A percentile compares a stretch with the other conserved stretches of the same genome.
phyloP scores from a whole-genome alignment of 2,888 invertebrate genomes.

The Camptogramma bilineatum region DNA sequence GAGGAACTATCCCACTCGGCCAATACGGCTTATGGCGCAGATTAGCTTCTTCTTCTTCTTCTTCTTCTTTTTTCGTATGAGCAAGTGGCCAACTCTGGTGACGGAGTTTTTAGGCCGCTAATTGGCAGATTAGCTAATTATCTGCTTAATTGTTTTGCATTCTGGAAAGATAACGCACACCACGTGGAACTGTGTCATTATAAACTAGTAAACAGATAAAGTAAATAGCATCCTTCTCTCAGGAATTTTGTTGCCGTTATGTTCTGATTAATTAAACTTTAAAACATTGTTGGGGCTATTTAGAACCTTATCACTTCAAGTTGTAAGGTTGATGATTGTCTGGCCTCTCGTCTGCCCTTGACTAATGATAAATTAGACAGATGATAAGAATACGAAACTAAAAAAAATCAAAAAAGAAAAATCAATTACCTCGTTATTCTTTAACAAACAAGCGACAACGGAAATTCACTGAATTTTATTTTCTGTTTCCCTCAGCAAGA shows the following conservation, averaged over 20 bases:
- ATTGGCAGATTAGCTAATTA: neutral
- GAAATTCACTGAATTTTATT: too few species aligned
- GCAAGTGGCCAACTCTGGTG: too few species aligned
- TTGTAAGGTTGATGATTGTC: conserved; percentile 44
- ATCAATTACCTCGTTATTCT: too few species aligned
- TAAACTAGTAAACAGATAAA: conserved; percentile 21
- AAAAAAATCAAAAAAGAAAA: too few species aligned
- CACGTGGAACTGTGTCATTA: neutral
- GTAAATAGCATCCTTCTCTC: conserved; percentile 19
- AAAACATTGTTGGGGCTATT: conserved; percentile 22
- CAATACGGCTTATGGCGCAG: too few species aligned
- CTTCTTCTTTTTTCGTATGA: too few species aligned
- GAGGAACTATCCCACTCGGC: too few species aligned
- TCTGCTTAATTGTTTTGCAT: neutral
- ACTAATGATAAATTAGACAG: conserved; percentile 8
- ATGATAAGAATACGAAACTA: neutral
- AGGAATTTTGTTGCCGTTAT: conserved; percentile 24
- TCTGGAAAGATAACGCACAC: neutral
- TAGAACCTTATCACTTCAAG: conserved; percentile 21
- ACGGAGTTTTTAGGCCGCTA: too few species aligned
- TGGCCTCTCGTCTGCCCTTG: conserved; percentile 42
- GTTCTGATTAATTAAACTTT: conserved; percentile 25
- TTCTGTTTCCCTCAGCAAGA: too few species aligned
- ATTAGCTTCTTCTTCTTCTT: too few species aligned
- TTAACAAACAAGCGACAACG: too few species aligned